Evolutionary conservation across 2,888 invertebrate genomes (phyloP).

Genomic region (Amphiduros pacificus): DNA sequence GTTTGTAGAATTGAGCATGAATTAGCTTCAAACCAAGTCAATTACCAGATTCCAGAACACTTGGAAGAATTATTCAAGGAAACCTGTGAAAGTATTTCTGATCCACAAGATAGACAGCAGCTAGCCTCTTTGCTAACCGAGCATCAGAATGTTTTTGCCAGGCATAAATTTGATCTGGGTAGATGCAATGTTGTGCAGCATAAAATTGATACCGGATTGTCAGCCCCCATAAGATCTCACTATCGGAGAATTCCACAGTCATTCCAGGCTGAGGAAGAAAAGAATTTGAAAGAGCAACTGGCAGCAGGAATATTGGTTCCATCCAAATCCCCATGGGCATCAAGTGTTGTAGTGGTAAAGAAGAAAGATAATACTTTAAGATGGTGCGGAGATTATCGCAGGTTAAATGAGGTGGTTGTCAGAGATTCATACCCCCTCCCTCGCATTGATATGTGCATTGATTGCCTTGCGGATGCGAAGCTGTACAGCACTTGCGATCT

Average conservation of each 20-base stretch:
- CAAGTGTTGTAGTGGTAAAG: conserved; percentile 17
- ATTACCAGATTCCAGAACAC: too few relatives aligned
- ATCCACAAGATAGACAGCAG: too few relatives aligned
- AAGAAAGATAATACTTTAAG: conserved; percentile 24
- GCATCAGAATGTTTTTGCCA: too few relatives aligned
- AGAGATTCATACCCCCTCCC: conserved; percentile 29
- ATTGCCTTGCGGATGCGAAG: conserved; percentile 25
- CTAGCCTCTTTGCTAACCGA: too few relatives aligned
- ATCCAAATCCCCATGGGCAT: neutral
- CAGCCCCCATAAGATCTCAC: neutral
- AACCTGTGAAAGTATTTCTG: too few relatives aligned
- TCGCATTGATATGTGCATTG: conserved; percentile 21
- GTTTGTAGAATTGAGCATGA: too few relatives aligned
- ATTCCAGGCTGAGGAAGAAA: neutral
- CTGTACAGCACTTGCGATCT: conserved; percentile 32
- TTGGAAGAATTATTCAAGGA: too few relatives aligned
- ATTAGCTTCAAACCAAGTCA: too few relatives aligned
- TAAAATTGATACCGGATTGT: neutral
- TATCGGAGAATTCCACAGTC: neutral
- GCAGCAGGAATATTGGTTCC: neutral
- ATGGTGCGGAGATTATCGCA: conserved; percentile 28
- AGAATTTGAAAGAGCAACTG: neutral
- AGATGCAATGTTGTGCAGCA: neutral
- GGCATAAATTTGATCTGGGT: too few relatives aligned
- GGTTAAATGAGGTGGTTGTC: conserved; percentile 22